Base-by-base conservation (phyloP, 1,140 invertebrate species). In the Littorina saxatilis region DNA sequence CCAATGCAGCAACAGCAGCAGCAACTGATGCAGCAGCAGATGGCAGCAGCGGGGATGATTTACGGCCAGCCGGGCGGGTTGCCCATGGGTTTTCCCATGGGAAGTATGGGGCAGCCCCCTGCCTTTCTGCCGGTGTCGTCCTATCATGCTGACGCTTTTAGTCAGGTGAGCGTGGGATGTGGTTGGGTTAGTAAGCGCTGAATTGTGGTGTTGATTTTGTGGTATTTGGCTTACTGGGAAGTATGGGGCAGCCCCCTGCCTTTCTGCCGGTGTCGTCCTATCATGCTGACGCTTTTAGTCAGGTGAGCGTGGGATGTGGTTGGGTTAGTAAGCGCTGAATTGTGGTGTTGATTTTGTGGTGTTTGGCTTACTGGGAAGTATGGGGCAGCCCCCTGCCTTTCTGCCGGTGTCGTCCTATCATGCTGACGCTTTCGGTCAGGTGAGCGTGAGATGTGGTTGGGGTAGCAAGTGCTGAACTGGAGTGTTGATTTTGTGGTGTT, bases 21-120 rank as follows among this genome's bases (percentile, higher is more conserved):
- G 58, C 73, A 75, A 32, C n/a, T 75, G 43, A 4, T 63, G 76
- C 76, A 78, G 55, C 76, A 78, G 39, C 75, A 77, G 52, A 77
- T 77, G 75, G 35, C 37, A 0, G 52, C 76, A 78, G 76, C 55
- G n/a, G 58, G 55, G 4, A 40, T 63, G 74, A 7, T 58, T 50
- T 76, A 76, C 74, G 40, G 40, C n/a, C 50, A 35, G 74, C 17
- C 15, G 20, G 40, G 20, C 0, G 76, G 55, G 1, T 63, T 78
- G 55, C 55, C 55, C 29, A 27, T 27, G 11, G 32, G 17, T 1
- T n/a, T 35, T n/a, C 76, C 76, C 23, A 3, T 78, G 39, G 55
- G 2, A 2, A 37, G 35, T 37, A 63, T 78, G 55, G 76, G 55
- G 2, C 76, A 66, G 58, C 32, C 76, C 1, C 76, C 76, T 23